These are phyloP conservation scores for Clarias pachynema DNA, from an alignment of 2,797 vertebrate genomes.

Conservation along the genomic window DNA sequence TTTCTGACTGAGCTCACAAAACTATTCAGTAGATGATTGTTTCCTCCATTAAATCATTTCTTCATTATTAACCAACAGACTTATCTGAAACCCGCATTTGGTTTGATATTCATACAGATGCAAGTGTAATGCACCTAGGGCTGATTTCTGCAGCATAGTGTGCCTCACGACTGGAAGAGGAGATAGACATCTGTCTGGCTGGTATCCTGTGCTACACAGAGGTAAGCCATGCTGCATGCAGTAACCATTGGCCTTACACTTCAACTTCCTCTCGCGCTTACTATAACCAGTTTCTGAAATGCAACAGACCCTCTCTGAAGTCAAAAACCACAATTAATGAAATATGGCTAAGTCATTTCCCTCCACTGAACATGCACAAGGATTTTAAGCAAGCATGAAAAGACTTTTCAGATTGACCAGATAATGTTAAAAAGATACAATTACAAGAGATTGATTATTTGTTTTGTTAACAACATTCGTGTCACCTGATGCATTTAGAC, in stretches of 20 bases:
- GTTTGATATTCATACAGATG: not conserved
- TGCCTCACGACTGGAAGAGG: constrained; percentile 12
- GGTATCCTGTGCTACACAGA: constrained; percentile 36
- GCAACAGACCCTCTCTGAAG: constrained; percentile 9
- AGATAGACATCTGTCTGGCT: constrained; percentile 35
- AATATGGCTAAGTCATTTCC: constrained; percentile 10
- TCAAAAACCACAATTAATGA: constrained; percentile 28
- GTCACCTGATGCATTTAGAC: not conserved
- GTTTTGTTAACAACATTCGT: not conserved
- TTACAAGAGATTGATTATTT: not conserved
- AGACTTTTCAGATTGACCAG: not conserved
- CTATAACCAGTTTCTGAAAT: constrained; percentile 33
- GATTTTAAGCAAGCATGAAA: not conserved
- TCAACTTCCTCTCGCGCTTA: constrained; percentile 47
- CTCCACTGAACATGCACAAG: not conserved
- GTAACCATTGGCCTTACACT: constrained; percentile 39
- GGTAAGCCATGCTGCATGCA: constrained; percentile 29
- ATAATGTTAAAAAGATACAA: not conserved
- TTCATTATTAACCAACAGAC: not conserved
- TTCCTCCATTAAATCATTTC: not conserved
- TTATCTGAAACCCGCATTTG: not conserved
- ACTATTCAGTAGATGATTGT: not conserved
- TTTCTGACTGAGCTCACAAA: not conserved
- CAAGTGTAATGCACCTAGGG: not conserved
- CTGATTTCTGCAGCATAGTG: not conserved